Evolutionary conservation across 2,113 vertebrate genomes (phyloP).

Genomic region (Alligator mississippiensis): DNA sequence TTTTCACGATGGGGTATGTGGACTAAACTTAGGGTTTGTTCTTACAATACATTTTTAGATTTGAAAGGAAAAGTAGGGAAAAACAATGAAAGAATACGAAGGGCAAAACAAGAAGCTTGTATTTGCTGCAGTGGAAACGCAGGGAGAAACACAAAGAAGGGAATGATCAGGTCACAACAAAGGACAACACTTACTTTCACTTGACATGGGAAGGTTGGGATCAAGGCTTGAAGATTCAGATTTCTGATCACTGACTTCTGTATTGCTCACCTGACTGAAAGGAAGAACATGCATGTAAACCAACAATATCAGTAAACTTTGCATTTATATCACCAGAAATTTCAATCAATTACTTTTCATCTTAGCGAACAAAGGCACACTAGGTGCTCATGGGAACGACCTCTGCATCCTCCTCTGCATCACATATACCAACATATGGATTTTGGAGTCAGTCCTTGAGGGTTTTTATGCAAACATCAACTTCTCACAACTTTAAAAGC

Average conservation of each 20-base stretch:
- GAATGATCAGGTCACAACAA: background rate
- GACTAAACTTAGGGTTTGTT: background rate
- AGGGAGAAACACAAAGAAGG: background rate
- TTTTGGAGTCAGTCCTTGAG: background rate
- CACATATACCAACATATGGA: background rate
- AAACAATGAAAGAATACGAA: background rate
- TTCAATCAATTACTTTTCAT: background rate
- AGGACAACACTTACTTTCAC: constrained; percentile 80
- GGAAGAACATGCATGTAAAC: constrained; percentile 51
- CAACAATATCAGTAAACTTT: background rate
- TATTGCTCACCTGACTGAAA: constrained; percentile 79
- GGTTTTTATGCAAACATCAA: background rate
- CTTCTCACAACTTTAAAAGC: background rate
- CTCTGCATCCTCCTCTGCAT: background rate
- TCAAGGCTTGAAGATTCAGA: constrained; percentile 79
- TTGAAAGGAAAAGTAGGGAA: background rate
- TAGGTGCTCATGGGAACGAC: background rate
- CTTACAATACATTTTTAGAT: background rate
- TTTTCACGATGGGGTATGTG: background rate
- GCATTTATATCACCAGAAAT: background rate
- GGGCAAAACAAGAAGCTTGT: background rate
- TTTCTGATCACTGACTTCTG: constrained; percentile 81
- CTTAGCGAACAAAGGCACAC: background rate
- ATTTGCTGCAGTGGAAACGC: background rate
- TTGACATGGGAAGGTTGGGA: constrained; percentile 80